Percentiles rank a stretch among this genome's conserved stretches.
phyloP scores from a whole-genome alignment of 2,888 invertebrate genomes.

The Drosophila robusta region DNA sequence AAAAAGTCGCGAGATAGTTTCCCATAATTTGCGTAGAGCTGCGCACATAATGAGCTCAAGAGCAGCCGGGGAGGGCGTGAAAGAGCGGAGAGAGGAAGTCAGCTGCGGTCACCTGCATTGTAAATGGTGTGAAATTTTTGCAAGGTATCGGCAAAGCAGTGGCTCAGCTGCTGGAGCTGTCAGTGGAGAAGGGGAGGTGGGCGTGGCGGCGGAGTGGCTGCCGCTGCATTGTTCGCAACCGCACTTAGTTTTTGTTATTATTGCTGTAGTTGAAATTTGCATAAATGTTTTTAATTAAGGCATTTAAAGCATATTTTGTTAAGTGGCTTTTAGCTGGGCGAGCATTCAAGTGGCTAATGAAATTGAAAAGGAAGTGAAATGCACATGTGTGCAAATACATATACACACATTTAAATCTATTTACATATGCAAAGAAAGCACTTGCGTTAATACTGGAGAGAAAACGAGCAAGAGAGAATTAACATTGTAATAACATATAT shows the following conservation, averaged over 20 bases:
- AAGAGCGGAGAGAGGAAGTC: slow-evolving; percentile 13
- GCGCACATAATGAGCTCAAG: slow-evolving; percentile 66
- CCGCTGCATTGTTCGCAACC: slow-evolving; percentile 54
- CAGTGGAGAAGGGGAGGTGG: not conserved
- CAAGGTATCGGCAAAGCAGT: slow-evolving; percentile 21
- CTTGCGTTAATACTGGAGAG: not conserved
- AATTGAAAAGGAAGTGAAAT: slow-evolving; percentile 54
- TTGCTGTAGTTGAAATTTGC: slow-evolving; percentile 64
- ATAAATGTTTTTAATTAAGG: slow-evolving; percentile 76
- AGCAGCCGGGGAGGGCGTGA: slow-evolving; percentile 5
- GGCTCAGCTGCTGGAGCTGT: no score
- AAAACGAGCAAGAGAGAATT: not conserved
- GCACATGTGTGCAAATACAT: slow-evolving; percentile 1
- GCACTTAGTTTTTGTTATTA: slow-evolving; percentile 59
- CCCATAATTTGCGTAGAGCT: slow-evolving; percentile 72
- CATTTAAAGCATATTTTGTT: slow-evolving; percentile 74
- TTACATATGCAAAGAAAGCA: not conserved
- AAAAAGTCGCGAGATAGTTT: slow-evolving; percentile 68
- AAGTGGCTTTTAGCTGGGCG: slow-evolving; percentile 49
- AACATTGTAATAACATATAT: no score
- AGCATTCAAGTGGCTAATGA: slow-evolving; percentile 56
- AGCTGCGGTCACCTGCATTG: slow-evolving; percentile 69
- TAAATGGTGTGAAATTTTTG: slow-evolving; percentile 73
- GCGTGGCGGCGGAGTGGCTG: not conserved
- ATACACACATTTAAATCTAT: not conserved